These are phyloP conservation scores for Bujurquina vittata DNA, from an alignment of 2,113 vertebrate genomes.

Conservation along the genomic window DNA sequence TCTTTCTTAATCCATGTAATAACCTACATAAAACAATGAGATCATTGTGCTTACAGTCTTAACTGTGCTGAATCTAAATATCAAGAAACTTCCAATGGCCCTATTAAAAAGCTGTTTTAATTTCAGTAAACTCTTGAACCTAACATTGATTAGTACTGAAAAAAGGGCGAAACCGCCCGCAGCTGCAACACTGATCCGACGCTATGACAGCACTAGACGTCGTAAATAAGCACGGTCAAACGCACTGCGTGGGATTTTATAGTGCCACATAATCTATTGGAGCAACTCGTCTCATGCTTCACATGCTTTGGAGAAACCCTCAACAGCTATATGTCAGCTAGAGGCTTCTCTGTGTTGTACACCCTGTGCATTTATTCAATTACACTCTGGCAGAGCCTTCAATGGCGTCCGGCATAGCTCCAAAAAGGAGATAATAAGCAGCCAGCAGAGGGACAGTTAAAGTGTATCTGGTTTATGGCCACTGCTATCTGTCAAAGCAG, in stretches of 20 bases:
- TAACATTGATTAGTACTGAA: not conserved
- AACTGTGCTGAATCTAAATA: slow-evolving; percentile 5
- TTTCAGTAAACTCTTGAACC: not conserved
- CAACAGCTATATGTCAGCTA: not conserved
- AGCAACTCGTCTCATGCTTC: not conserved
- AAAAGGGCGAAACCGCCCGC: not conserved
- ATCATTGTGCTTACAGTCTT: not conserved
- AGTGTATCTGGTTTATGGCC: slow-evolving; percentile 38
- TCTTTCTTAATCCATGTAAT: slow-evolving; percentile 6
- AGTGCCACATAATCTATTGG: not conserved
- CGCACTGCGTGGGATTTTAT: not conserved
- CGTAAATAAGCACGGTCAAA: not conserved
- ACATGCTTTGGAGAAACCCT: not conserved
- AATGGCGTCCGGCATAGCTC: not conserved
- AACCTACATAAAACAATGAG: slow-evolving; percentile 15
- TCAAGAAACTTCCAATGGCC: not conserved
- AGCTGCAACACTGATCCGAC: not conserved
- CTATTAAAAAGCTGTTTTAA: not conserved
- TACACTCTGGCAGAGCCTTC: slow-evolving; percentile 15
- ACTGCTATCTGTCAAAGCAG: slow-evolving; percentile 46
- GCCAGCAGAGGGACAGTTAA: slow-evolving; percentile 17
- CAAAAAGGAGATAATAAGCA: slow-evolving; percentile 32
- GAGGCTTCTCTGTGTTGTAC: not conserved
- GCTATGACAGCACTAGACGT: not conserved
- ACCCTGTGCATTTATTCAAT: slow-evolving; percentile 26